Evolutionary conservation across 2,797 vertebrate genomes (phyloP).

Genomic region (Anisognathus igniventris): DNA sequence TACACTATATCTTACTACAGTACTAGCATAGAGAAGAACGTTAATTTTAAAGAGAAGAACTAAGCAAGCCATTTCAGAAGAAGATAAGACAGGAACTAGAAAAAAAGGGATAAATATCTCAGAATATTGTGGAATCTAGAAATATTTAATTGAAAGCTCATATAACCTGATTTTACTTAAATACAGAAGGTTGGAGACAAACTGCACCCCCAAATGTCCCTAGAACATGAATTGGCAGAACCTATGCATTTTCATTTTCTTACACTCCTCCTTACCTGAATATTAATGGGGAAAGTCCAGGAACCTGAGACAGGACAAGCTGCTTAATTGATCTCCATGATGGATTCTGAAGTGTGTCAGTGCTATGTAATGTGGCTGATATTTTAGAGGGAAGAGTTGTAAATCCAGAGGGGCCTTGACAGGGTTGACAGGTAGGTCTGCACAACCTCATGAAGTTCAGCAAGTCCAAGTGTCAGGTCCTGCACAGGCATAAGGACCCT

Average conservation of each 20-base stretch:
- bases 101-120: background rate
- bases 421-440: background rate
- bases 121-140: background rate
- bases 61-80: background rate
- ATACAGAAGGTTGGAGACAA: background rate
- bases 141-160: background rate
- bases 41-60: background rate
- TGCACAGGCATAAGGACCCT: background rate
- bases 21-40: background rate
- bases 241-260: background rate
- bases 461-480: background rate
- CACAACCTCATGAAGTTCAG: fast-evolving
- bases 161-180: background rate
- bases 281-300: background rate
- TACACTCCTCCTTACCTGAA: background rate
- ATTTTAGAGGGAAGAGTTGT: background rate
- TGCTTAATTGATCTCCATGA: background rate
- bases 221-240: background rate
- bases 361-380: background rate
- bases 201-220: background rate
- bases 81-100: background rate
- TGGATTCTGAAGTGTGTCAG: background rate
- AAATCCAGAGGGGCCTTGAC: no score
- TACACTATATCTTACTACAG: background rate
- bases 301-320: background rate